Conservation (phyloP, 2,797 vertebrate genomes). For the Sparidentex hasta region DNA sequence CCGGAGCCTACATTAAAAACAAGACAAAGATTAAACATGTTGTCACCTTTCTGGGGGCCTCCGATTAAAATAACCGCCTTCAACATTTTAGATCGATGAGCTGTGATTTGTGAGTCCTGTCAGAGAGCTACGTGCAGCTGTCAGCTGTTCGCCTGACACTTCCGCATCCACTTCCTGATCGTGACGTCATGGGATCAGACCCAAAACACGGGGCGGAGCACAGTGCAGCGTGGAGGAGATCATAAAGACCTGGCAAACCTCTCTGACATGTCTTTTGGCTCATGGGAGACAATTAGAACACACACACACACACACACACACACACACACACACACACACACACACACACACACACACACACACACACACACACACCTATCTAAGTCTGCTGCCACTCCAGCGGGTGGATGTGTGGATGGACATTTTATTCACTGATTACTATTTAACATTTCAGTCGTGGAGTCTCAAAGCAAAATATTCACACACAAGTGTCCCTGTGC, state of each 20-base stretch:
- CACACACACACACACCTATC: no score
- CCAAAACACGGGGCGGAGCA: constrained; percentile 21
- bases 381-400: no score
- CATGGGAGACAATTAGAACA: background rate
- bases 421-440: no score
- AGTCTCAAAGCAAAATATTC: no score
- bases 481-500: no score
- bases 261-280: background rate
- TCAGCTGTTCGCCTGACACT: background rate
- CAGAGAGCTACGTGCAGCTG: background rate
- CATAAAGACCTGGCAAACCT: background rate
- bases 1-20: background rate
- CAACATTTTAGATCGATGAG: constrained; percentile 82
- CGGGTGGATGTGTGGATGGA: no score
- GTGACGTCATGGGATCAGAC: constrained; percentile 33
- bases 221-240: background rate
- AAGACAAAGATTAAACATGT: accelerated
- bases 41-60: constrained; percentile 95
- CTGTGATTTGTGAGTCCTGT: background rate
- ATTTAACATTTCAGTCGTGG: no score
- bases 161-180: constrained; percentile 49
- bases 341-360: no score
- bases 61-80: constrained; percentile 96
- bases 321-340: no score
- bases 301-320: no score